phyloP scores from a whole-genome alignment of 2,113 vertebrate genomes.

The Chaenocephalus aceratus region DNA sequence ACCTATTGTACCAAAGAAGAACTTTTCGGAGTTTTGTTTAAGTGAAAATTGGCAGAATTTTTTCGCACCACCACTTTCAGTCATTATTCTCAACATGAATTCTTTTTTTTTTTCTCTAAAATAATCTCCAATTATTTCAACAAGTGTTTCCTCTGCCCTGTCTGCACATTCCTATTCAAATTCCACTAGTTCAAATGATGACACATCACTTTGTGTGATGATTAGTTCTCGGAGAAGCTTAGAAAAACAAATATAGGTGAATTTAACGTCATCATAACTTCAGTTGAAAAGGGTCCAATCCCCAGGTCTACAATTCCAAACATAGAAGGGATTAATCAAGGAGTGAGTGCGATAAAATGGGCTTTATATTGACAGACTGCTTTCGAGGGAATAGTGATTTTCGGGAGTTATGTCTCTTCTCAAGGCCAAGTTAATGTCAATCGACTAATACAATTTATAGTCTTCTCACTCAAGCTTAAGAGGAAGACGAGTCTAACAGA shows the following conservation, averaged over 20 bases:
- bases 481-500: constrained; percentile 14
- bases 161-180: neutral
- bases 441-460: constrained; percentile 24
- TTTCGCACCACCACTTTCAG: neutral
- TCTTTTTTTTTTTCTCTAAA: neutral
- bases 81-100: neutral
- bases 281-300: neutral
- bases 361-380: constrained; percentile 18
- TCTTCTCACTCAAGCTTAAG: constrained; percentile 22
- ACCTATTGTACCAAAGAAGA: no score
- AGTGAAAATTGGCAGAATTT: no score
- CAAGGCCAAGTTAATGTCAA: constrained; percentile 49
- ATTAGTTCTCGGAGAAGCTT: constrained; percentile 13
- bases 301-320: constrained; percentile 3
- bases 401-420: constrained; percentile 9
- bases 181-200: neutral
- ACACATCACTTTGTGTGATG: neutral
- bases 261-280: constrained; percentile 19
- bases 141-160: neutral
- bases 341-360: constrained; percentile 22
- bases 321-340: constrained; percentile 36
- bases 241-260: constrained; percentile 6
- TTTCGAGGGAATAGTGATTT: constrained; percentile 30
- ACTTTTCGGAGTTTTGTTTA: neutral
- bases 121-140: neutral